Evolutionary conservation across 2,797 vertebrate genomes (phyloP), one percentile per base, ranked within the genome.

Genomic region (Lagodon rhomboides): DNA sequence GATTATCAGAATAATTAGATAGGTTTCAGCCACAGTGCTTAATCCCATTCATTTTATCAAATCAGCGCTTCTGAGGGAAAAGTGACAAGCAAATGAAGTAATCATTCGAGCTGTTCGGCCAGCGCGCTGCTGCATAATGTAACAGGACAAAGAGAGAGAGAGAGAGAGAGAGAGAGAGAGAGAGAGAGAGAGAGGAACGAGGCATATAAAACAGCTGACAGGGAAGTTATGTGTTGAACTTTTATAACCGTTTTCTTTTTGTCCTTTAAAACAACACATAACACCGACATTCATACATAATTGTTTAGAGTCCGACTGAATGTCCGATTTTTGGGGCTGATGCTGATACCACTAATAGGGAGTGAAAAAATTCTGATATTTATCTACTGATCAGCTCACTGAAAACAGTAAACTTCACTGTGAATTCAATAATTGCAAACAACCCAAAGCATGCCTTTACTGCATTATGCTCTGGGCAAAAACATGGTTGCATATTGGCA

Each of bases 1-100:
- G 84, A 92, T 91, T 86, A 88, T 92, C 77, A 80, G 86, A 89
- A 90, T 87, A 87, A 92, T 90, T 89, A 80, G 70, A 85, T 79
- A 56, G 77, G 72, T 87, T 85, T 90, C 68, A 89, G 72, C 68
- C 68, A 53, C 68, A 76, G 78, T 23, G 79, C 82, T 80, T 87
- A 87, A 85, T 87, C 79, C 75, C 53, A 61, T 88, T 88, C 79
- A 82, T 90, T 87, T 84, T 50, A 90, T 87, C 85, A 80, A 87
- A 87, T 91, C 89, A 85, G 68, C 54, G 75, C 77, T 89, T 87
- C 85, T 85, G 81, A 89, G 82, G 65, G 77, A 63, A 88, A 89
- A 86, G 78, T 85, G 85, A 91, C 79, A 85, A 82, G 86, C 84
- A 91, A 84, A 89, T 91, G 60, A 90, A 86, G 85, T 82, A 79